A percentile compares a stretch with the other conserved stretches of the same genome.
Evolutionary conservation across 2,113 vertebrate species (phyloP).

Genomic region (Seriola aureovittata): DNA sequence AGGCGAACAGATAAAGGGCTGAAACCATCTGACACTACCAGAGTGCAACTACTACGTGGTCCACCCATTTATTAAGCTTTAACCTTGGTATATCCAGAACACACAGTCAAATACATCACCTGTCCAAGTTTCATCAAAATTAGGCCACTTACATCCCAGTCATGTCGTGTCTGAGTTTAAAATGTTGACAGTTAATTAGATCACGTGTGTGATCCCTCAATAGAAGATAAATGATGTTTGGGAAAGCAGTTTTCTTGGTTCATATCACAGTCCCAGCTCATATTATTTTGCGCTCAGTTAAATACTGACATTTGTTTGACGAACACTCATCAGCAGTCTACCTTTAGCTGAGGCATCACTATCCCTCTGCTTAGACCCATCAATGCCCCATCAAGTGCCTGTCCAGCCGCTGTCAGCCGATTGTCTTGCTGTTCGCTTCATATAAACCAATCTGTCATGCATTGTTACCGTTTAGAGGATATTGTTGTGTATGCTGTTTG

Average conservation of each 20-base stretch:
- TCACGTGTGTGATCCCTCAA: not conserved
- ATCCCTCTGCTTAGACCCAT: constrained; percentile 40
- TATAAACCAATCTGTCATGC: constrained; percentile 65
- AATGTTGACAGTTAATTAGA: constrained; percentile 17
- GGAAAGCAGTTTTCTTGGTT: constrained; percentile 4
- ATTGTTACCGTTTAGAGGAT: constrained; percentile 56
- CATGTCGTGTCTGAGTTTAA: constrained; percentile 13
- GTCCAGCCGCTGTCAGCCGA: constrained; percentile 60
- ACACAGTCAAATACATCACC: not conserved
- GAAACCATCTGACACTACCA: too few relatives aligned
- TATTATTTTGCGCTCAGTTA: not conserved
- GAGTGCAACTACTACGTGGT: too few relatives aligned
- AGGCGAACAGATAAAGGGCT: too few relatives aligned
- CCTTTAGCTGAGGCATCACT: constrained; percentile 63
- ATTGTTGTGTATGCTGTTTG: constrained; percentile 33
- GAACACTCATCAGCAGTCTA: constrained; percentile 51
- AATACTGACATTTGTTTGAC: constrained; percentile 31
- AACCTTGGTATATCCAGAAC: not conserved
- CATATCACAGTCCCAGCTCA: not conserved
- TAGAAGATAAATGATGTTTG: constrained; percentile 15
- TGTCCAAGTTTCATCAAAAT: constrained; percentile 3
- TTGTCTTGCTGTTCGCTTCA: constrained; percentile 58
- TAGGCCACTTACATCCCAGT: not conserved
- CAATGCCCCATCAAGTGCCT: constrained; percentile 49
- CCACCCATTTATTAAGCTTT: too few relatives aligned